Conservation (phyloP, 1,140 invertebrate species). For the Bacillus rossius region DNA sequence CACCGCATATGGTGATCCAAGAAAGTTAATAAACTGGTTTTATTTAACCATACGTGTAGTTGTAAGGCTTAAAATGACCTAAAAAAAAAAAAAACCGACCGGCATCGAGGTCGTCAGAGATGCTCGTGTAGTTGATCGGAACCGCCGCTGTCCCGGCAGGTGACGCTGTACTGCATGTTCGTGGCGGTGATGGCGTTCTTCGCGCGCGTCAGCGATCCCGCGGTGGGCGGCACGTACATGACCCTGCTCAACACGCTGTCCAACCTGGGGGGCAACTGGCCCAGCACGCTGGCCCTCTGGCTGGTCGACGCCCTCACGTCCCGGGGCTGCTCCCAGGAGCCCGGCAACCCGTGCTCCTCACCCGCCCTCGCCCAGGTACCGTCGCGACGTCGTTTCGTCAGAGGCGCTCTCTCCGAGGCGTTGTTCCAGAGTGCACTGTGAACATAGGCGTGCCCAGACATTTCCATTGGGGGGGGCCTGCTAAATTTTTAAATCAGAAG, state of each 20-base stretch:
- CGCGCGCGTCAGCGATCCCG: slow-evolving; percentile 83
- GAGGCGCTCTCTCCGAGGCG: neutral
- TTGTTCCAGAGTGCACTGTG: neutral
- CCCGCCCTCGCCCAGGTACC: slow-evolving; percentile 29
- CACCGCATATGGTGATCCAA: too few relatives aligned
- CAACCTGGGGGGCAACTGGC: slow-evolving; percentile 98
- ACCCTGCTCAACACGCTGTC: slow-evolving; percentile 94
- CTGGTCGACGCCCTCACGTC: slow-evolving; percentile 86
- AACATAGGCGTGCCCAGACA: neutral
- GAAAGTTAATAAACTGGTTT: too few relatives aligned
- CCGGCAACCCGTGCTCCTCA: slow-evolving; percentile 48
- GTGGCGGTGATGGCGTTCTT: slow-evolving; percentile 81
- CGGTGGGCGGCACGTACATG: slow-evolving; percentile 98
- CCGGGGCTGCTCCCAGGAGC: slow-evolving; percentile 56
- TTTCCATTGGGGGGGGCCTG: too few relatives aligned
- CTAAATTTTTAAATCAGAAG: too few relatives aligned
- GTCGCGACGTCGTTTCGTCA: neutral
- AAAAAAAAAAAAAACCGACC: neutral
- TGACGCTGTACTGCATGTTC: slow-evolving; percentile 70
- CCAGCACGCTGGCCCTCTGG: slow-evolving; percentile 86
- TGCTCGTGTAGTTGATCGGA: slow-evolving; percentile 53
- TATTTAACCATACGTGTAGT: too few relatives aligned
- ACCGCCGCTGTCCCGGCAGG: slow-evolving; percentile 42
- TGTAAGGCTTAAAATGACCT: neutral
- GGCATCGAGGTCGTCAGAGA: neutral